A percentile compares a stretch with the other conserved stretches of the same genome.
Conservation (phyloP, 2,888 invertebrate species). For the Lutraria lutraria region DNA sequence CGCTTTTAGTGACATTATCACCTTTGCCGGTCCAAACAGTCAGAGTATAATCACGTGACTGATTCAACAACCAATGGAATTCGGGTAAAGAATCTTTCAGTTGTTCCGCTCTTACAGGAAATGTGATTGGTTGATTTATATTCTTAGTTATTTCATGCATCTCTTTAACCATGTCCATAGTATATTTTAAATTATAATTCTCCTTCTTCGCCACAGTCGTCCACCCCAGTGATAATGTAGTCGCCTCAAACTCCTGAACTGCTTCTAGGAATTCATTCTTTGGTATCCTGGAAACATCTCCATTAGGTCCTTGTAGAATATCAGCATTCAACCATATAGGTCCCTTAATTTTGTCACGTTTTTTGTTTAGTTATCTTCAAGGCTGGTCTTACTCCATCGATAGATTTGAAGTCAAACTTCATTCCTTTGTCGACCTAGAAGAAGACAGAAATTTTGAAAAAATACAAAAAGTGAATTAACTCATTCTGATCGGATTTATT, state of each 20-base stretch:
- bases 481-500: too few species aligned
- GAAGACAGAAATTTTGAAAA: not conserved
- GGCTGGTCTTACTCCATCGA: conserved; percentile 89
- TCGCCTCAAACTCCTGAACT: conserved; percentile 88
- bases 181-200: conserved; percentile 83
- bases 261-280: conserved; percentile 89
- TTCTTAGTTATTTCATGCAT: conserved; percentile 82
- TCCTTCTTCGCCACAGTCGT: conserved; percentile 91
- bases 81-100: conserved; percentile 90
- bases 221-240: conserved; percentile 94
- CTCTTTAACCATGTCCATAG: conserved; percentile 89
- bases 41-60: conserved; percentile 89
- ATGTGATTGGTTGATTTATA: conserved; percentile 92
- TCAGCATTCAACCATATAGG: conserved; percentile 96
- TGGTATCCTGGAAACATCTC: conserved; percentile 89
- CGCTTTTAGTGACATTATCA: conserved; percentile 91
- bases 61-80: conserved; percentile 89
- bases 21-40: conserved; percentile 82
- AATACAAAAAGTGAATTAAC: not conserved
- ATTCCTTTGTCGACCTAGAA: conserved; percentile 88
- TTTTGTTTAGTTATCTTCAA: conserved; percentile 77
- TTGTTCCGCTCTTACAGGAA: conserved; percentile 92
- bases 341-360: conserved; percentile 64
- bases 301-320: conserved; percentile 92
- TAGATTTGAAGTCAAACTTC: conserved; percentile 95